phyloP scores from a whole-genome alignment of 2,888 invertebrate genomes.

The Andrena dorsata region DNA sequence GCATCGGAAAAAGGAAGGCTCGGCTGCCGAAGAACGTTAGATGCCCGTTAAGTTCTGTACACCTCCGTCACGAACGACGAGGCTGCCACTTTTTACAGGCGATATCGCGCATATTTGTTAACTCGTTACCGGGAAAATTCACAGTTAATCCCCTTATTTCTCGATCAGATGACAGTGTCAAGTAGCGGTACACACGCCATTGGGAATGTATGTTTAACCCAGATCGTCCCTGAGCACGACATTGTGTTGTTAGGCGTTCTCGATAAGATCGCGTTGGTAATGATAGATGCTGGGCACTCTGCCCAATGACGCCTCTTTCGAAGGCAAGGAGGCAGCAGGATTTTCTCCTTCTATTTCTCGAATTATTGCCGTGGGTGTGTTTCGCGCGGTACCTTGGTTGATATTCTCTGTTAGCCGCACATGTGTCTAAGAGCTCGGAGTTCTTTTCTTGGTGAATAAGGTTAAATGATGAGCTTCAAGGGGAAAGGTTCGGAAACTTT shows the following conservation, averaged over 20 bases:
- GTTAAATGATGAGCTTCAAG: too few relatives aligned
- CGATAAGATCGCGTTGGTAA: constrained; percentile 45
- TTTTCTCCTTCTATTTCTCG: neutral
- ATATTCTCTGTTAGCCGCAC: too few relatives aligned
- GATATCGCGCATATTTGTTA: neutral
- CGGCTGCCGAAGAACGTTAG: too few relatives aligned
- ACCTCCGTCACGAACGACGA: neutral
- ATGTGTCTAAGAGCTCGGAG: too few relatives aligned
- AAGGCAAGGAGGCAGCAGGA: neutral
- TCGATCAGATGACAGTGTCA: constrained; percentile 39
- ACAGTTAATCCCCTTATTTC: constrained; percentile 14
- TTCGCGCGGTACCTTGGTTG: too few relatives aligned
- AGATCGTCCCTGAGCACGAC: constrained; percentile 38
- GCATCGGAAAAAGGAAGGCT: too few relatives aligned
- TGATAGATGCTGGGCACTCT: constrained; percentile 31
- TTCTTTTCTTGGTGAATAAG: too few relatives aligned
- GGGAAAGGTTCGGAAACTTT: too few relatives aligned
- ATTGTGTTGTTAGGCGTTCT: constrained; percentile 28
- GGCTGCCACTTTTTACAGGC: neutral
- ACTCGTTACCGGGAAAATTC: constrained; percentile 30
- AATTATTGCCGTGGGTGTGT: too few relatives aligned
- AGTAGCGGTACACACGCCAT: constrained; percentile 38
- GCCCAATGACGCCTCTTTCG: constrained; percentile 26
- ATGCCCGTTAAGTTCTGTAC: neutral
- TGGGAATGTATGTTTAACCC: constrained; percentile 50